These are phyloP conservation scores for Kobus ellipsiprymnus DNA, from an alignment of 2,113 vertebrate species.

Conservation along the genomic window DNA sequence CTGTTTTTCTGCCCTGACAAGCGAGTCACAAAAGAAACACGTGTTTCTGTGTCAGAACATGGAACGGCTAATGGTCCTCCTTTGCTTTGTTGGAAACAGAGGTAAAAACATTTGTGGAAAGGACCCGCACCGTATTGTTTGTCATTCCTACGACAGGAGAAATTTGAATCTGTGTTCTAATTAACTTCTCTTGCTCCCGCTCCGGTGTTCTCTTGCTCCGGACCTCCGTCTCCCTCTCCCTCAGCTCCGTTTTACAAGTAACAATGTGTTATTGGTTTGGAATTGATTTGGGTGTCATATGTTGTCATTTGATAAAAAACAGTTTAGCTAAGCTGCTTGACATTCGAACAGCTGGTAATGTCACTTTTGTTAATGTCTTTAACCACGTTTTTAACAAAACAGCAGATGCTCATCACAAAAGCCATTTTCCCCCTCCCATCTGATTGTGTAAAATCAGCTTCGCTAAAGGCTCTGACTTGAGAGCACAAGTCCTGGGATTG, in stretches of 20 bases:
- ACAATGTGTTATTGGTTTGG: slow-evolving; percentile 80
- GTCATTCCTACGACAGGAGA: slow-evolving; percentile 42
- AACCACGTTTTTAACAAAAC: slow-evolving; percentile 87
- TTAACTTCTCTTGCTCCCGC: slow-evolving; percentile 43
- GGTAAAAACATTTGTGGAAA: slow-evolving; percentile 47
- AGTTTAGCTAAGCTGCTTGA: slow-evolving; percentile 84
- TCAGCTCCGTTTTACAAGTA: slow-evolving; percentile 73
- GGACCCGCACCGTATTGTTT: slow-evolving; percentile 31
- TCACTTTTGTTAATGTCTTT: slow-evolving; percentile 88
- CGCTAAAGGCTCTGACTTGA: slow-evolving; percentile 63
- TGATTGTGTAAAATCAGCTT: slow-evolving; percentile 75
- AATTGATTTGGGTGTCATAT: slow-evolving; percentile 86
- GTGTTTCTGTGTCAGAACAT: slow-evolving; percentile 59
- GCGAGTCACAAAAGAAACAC: slow-evolving; percentile 48
- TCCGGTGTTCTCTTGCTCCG: background rate
- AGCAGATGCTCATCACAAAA: slow-evolving; percentile 91
- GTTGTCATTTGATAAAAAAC: slow-evolving; percentile 85
- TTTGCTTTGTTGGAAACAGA: slow-evolving; percentile 55
- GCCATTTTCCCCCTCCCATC: slow-evolving; percentile 83
- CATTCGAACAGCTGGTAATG: slow-evolving; percentile 86
- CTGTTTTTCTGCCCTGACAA: background rate
- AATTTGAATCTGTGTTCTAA: slow-evolving; percentile 76
- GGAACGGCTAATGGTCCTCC: background rate
- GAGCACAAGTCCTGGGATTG: slow-evolving; percentile 26
- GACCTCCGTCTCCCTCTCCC: background rate